Evolutionary conservation across 2,888 invertebrate species (phyloP), one percentile per base, ranked within the genome.

Genomic region (Pharmacophagus antenor): DNA sequence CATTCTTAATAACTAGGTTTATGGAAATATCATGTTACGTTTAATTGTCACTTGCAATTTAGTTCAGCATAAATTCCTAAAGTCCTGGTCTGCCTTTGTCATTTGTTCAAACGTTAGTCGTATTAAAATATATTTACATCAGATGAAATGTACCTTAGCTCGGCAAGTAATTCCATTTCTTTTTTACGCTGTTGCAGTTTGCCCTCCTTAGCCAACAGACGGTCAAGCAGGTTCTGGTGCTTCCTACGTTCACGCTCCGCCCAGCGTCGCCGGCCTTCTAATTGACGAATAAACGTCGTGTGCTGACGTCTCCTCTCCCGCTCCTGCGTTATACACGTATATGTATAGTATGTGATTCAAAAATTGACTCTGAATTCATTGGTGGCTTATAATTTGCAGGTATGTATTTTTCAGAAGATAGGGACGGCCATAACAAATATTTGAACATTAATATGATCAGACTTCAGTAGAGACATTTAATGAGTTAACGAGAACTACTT

Each of bases 231-330:
- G 70, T 95, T 92, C 84, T 96, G 92, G 67, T 95, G 93, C 75
- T 94, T 94, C 72, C 94, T 92, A 72, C 92, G 84, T 76, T 97
- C 97, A 10, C 96, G 92, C 72, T 96, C 98, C 78, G 98, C 98
- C 85, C 96, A 95, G 73, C 96, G 94, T 67, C 97, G 94, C 20
- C 98, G 92, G 63, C 94, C 93, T 80, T 98, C 98, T 63, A 98
- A 80, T 52, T 97, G 96, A 25, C 97, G 94, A 49, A 98, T 95
- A 62, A 98, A 91, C 1, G 96, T 93, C 88, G 97, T 96, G 81
- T 98, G 98, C 76, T 98, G 98, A 21, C 97, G 93, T 72, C 97
- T 92, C 69, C 98, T 91, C 82, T 98, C 98, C 42, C 97, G 92
- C 79, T 98, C 97, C 96, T 97, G 70, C 0, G 15, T 37, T n/a